Evolutionary conservation across 2,888 invertebrate species (phyloP), one percentile per base, ranked within the genome.

Genomic region (Oscheius onirici): DNA sequence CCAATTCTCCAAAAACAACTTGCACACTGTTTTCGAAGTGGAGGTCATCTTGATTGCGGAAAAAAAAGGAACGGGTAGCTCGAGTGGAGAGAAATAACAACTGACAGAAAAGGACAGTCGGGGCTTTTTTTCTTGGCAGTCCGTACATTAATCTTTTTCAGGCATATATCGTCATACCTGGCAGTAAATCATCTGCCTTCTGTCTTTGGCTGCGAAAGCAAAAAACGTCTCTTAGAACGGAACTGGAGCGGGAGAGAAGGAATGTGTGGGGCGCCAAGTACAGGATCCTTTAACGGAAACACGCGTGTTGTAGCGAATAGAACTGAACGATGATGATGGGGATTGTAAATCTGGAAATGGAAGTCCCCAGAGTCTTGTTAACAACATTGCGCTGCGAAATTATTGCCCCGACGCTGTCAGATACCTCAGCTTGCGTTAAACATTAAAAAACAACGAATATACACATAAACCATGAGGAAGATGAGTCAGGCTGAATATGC

Each of bases 11-110:
- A 46, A 13, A 24, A 51, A 51, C n/a, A 46, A 8, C 5, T 24
- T 51, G 20, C 10, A 24, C 51, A 17, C 24, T 51, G 51, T 51
- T 51, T 51, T 51, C 51, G 34, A 55, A 28, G 28, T 24, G 55
- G 58, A 58, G 58, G 58, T 58, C 58, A 58, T 58, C 58, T 58
- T 58, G 58, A 58, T 58, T 58, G 15, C 10, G 17, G 41, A 58
- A 20, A 41, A 58, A 15, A n/a, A 17, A 20, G 41, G 20, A 41
- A 34, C 34, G 34, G 34, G 34, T 34, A 34, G 34, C 34, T 34
- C 8, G 34, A 41, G 40, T 17, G 34, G 22, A 20, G 58, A 22
- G 58, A 58, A 17, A 41, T 41, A 58, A 20, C 41, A 28, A 58
- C 58, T 41, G 43, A 58, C 40, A 40, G 58, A n/a, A 20, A 40